Percentiles rank a stretch among this genome's conserved stretches.
Evolutionary conservation across 2,888 invertebrate species (phyloP).

Genomic region (Pyrocoelia pectoralis): DNA sequence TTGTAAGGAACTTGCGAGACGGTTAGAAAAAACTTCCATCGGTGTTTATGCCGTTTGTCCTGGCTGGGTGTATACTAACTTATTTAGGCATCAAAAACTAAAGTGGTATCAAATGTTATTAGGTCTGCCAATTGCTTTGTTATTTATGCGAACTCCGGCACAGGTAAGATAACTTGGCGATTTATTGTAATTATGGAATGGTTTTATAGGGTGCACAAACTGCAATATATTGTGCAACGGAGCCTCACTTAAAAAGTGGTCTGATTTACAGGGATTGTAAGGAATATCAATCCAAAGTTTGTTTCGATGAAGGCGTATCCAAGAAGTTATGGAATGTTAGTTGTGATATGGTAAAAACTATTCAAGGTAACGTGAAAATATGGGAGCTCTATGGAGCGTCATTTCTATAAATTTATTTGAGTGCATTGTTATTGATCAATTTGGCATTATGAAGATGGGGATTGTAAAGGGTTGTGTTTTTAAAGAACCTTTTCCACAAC

Average conservation of each 20-base stretch:
- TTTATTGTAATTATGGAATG: conserved; percentile 10
- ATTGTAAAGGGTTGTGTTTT: too few relatives aligned
- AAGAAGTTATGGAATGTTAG: conserved; percentile 70
- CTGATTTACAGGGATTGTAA: conserved; percentile 79
- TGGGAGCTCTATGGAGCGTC: too few relatives aligned
- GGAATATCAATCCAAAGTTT: conserved; percentile 67
- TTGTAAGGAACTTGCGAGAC: conserved; percentile 69
- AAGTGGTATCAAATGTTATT: conserved; percentile 78
- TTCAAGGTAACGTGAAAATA: too few relatives aligned
- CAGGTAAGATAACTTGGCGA: conserved; percentile 68
- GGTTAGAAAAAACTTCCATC: conserved; percentile 64
- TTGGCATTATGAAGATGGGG: too few relatives aligned
- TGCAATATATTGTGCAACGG: conserved; percentile 78
- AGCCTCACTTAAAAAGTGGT: conserved; percentile 71
- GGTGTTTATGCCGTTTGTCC: conserved; percentile 78
- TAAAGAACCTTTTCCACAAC: too few relatives aligned
- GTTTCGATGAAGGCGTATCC: conserved; percentile 70
- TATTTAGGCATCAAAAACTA: conserved; percentile 71
- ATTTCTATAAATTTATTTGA: too few relatives aligned
- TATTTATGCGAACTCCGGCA: conserved; percentile 75
- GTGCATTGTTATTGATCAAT: too few relatives aligned
- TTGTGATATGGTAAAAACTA: conserved; percentile 28
- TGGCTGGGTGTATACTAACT: conserved; percentile 80
- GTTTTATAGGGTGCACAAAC: conserved; percentile 79
- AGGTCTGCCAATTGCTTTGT: conserved; percentile 73